Conservation (phyloP, 2,113 vertebrate genomes). For the Hyla sarda region DNA sequence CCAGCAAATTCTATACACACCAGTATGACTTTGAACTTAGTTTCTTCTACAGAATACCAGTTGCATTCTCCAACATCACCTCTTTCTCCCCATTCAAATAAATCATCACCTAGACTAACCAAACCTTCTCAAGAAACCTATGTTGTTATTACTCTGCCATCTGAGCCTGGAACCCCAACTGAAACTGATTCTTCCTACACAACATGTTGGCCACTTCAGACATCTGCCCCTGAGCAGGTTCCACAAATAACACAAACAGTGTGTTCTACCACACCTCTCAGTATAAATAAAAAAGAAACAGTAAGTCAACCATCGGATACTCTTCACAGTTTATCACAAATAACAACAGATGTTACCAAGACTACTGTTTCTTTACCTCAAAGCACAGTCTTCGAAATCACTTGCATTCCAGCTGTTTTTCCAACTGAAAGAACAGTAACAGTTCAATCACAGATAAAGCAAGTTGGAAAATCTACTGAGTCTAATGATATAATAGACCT, state of each 20-base stretch:
- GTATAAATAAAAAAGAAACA: slow-evolving; percentile 77
- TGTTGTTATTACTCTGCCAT: slow-evolving; percentile 96
- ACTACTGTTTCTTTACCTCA: slow-evolving; percentile 78
- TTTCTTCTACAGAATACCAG: slow-evolving; percentile 82
- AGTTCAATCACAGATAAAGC: slow-evolving; percentile 75
- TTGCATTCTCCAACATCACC: slow-evolving; percentile 91
- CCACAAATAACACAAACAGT: slow-evolving; percentile 72
- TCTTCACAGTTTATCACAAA: slow-evolving; percentile 74
- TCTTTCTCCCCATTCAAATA: slow-evolving; percentile 85
- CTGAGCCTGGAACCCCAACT: slow-evolving; percentile 92
- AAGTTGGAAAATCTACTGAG: slow-evolving; percentile 80
- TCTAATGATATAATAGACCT: slow-evolving; percentile 89
- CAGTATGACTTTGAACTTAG: slow-evolving; percentile 86
- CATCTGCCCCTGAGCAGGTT: slow-evolving; percentile 74
- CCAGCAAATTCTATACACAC: slow-evolving; percentile 78
- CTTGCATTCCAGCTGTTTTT: slow-evolving; percentile 72
- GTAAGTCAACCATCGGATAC: slow-evolving; percentile 71
- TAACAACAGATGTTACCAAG: slow-evolving; percentile 80
- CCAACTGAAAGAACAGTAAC: slow-evolving; percentile 72
- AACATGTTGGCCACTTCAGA: slow-evolving; percentile 77
- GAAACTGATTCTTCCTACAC: slow-evolving; percentile 83
- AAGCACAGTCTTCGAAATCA: slow-evolving; percentile 72
- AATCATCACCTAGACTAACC: slow-evolving; percentile 82
- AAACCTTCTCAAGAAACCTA: slow-evolving; percentile 91
- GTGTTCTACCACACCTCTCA: slow-evolving; percentile 78